Evolutionary conservation across 1,140 invertebrate species (phyloP).

Genomic region (Aphelenchoides fujianensis): DNA sequence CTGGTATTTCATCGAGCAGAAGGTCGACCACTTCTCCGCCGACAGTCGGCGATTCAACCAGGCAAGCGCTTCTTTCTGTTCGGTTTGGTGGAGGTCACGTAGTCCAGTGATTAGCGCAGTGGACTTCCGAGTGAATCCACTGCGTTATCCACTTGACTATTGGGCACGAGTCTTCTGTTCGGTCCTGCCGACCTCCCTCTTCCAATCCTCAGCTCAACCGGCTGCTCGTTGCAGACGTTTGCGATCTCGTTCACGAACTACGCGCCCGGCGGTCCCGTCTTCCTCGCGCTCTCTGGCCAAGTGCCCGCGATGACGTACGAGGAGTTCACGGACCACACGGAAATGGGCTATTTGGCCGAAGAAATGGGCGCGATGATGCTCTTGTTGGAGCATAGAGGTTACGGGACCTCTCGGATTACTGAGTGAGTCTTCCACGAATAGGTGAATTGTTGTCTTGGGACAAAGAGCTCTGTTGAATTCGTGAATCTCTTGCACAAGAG

Average conservation of each 20-base stretch:
- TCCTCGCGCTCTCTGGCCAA: background rate
- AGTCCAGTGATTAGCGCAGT: too few relatives aligned
- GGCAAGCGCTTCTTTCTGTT: too few relatives aligned
- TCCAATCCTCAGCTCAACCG: too few relatives aligned
- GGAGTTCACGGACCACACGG: slow-evolving; percentile 5
- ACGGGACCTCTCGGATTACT: too few relatives aligned
- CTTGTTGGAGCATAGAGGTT: background rate
- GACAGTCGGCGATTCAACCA: background rate
- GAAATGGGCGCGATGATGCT: background rate
- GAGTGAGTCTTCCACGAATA: too few relatives aligned
- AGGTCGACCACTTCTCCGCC: background rate
- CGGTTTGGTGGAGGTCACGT: too few relatives aligned
- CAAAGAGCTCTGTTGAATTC: too few relatives aligned
- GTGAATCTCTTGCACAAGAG: background rate
- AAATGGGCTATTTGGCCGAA: background rate
- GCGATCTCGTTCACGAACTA: slow-evolving; percentile 1
- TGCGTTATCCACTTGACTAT: too few relatives aligned
- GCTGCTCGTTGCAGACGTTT: background rate
- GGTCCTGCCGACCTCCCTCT: too few relatives aligned
- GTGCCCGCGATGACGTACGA: slow-evolving; percentile 2
- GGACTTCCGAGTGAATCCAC: too few relatives aligned
- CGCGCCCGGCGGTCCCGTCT: background rate
- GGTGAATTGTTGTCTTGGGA: too few relatives aligned
- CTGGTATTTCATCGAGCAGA: slow-evolving; percentile 11
- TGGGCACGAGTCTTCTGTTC: too few relatives aligned